phyloP scores from a whole-genome alignment of 2,888 invertebrate genomes.

The Bimastos eiseni region DNA sequence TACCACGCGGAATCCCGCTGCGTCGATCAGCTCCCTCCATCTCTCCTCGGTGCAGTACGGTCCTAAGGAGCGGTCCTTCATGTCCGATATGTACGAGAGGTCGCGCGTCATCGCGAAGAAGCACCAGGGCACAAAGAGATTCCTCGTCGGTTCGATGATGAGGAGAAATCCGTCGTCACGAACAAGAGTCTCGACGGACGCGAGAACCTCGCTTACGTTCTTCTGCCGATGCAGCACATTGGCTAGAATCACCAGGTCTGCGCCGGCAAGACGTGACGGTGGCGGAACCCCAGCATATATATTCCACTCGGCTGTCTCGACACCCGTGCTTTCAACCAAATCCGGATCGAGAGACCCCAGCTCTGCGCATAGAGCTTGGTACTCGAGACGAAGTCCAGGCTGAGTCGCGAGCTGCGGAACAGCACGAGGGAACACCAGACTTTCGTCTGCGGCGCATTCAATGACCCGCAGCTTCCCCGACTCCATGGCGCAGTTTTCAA shows the following conservation, averaged over 20 bases:
- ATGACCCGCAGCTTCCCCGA: conserved; percentile 67
- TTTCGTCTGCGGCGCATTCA: conserved; percentile 32
- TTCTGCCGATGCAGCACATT: conserved; percentile 50
- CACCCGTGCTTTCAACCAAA: conserved; percentile 67
- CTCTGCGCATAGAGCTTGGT: conserved; percentile 67
- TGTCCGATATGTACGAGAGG: conserved; percentile 41
- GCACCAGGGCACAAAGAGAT: conserved; percentile 51
- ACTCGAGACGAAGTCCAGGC: conserved; percentile 71
- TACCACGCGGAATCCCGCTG: conserved; percentile 66
- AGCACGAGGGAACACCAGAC: conserved; percentile 45
- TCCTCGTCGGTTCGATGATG: conserved; percentile 61
- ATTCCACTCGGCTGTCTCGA: conserved; percentile 73
- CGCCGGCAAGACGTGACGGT: conserved; percentile 33
- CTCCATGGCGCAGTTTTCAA: conserved; percentile 80
- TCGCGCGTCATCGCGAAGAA: conserved; percentile 49
- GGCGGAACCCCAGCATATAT: conserved; percentile 51
- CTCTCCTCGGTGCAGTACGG: conserved; percentile 43
- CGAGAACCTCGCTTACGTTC: conserved; percentile 46
- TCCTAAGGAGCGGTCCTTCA: conserved; percentile 43
- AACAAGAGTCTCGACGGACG: conserved; percentile 64
- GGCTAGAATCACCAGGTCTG: conserved; percentile 54
- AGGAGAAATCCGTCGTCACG: conserved; percentile 67
- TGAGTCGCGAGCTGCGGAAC: conserved; percentile 68
- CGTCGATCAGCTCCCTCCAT: conserved; percentile 49
- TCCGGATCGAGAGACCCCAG: conserved; percentile 60